Percentiles rank a stretch among this genome's conserved stretches.
phyloP scores from a whole-genome alignment of 2,888 invertebrate species.

The Eledona agricola region DNA sequence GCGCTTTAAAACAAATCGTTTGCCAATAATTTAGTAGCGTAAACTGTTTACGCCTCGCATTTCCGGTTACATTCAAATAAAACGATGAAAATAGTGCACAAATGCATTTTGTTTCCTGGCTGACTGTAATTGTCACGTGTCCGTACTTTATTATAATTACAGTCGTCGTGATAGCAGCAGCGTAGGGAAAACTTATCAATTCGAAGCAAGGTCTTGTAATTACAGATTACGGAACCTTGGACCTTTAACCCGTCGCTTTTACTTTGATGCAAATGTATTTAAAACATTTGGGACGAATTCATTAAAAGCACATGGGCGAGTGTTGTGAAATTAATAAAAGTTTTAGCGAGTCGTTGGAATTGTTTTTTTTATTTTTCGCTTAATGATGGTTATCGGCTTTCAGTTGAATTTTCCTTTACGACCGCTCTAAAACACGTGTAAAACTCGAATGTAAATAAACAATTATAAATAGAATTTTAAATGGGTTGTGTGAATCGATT shows the following conservation, averaged over 20 bases:
- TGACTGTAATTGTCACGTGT: too few relatives aligned
- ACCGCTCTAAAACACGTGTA: constrained; percentile 13
- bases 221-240: too few relatives aligned
- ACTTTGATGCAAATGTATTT: background rate
- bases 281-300: constrained; percentile 2
- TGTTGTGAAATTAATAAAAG: background rate
- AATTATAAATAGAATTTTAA: constrained; percentile 14
- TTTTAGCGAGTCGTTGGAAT: constrained; percentile 1
- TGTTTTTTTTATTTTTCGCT: background rate
- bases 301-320: constrained; percentile 1
- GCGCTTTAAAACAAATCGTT: too few relatives aligned
- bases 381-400: background rate
- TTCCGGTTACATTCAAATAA: too few relatives aligned
- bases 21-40: too few relatives aligned
- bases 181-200: too few relatives aligned
- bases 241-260: background rate
- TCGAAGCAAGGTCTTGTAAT: too few relatives aligned
- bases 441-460: constrained; percentile 14
- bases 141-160: too few relatives aligned
- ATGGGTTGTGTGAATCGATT: constrained; percentile 3
- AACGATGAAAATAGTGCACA: too few relatives aligned
- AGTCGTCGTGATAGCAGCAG: too few relatives aligned
- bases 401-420: constrained; percentile 2
- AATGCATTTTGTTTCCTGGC: too few relatives aligned
- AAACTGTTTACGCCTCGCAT: too few relatives aligned